Evolutionary conservation across 2,888 invertebrate genomes (phyloP), one percentile per base, ranked within the genome.

Genomic region (Stenchaetothrips biformis): DNA sequence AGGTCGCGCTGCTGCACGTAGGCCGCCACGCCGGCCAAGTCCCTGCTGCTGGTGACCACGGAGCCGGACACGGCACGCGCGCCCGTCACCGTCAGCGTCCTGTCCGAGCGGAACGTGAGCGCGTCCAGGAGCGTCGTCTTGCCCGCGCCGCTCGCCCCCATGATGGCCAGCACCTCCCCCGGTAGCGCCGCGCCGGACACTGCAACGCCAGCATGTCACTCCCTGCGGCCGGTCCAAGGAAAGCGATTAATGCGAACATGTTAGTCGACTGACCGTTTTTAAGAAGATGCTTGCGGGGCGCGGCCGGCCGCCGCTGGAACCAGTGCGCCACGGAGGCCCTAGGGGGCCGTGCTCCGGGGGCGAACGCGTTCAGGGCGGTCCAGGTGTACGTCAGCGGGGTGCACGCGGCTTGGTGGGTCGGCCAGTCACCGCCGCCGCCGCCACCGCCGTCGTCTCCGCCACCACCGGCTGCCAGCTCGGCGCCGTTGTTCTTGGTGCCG

Each of bases 1-100:
- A 97, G 88, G 87, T 98, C 97, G 84, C 97, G 94, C 86, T 98
- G 98, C 85, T 97, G 97, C 0, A 98, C 96, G 84, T 97, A 98
- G 0, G 96, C 96, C 25, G 95, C 94, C 62, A 94, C 89, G 11
- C 94, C 92, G 80, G 92, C 92, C 85, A 94, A 89, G 74, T 91
- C 90, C 81, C 91, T 92, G 21, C 93, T 90, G 16, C 91, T 91
- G 0, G 94, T 92, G 3, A 92, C 91, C 84, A 91, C 90, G 0
- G 67, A 25, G 25, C 67, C 67, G 25, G 67, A 74, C 11, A 74
- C 21, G 8, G 67, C 67, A 25, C 67, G 67, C 8, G 67, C 67
- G 21, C 67, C 67, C 7, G 67, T 74, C 67, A 74, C 67, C 67
- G 67, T 74, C 67, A 74, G 67, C 67, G 25, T 25, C 25, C 67